Evolutionary conservation across 2,113 vertebrate species (phyloP).

Genomic region (Chascanopsetta lugubris): DNA sequence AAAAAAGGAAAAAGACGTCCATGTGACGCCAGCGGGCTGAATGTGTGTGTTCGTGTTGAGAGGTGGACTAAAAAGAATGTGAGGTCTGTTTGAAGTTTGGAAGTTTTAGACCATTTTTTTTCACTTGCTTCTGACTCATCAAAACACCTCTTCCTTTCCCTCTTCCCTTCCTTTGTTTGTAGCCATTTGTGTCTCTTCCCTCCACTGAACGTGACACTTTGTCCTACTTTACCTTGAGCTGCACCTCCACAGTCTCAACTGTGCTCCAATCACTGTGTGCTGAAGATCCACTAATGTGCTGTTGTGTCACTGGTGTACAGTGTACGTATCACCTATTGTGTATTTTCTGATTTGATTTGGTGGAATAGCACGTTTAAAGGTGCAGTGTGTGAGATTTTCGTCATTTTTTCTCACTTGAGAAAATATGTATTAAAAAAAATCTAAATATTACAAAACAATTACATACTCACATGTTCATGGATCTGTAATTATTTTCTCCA

Average conservation of each 20-base stretch:
- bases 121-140: constrained; percentile 37
- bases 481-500: too few relatives aligned
- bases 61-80: constrained; percentile 43
- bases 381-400: too few relatives aligned
- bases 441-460: too few relatives aligned
- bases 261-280: constrained; percentile 20
- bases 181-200: not conserved
- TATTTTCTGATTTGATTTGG: constrained; percentile 1
- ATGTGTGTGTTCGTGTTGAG: constrained; percentile 20
- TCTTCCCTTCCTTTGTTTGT: constrained; percentile 44
- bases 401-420: too few relatives aligned
- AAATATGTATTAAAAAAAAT: too few relatives aligned
- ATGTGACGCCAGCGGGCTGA: constrained; percentile 16
- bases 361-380: not conserved
- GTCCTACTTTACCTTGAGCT: constrained; percentile 49
- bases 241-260: constrained; percentile 30
- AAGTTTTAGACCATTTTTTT: constrained; percentile 30
- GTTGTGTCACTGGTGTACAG: constrained; percentile 25
- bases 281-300: constrained; percentile 1
- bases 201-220: constrained; percentile 41
- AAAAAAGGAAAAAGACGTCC: constrained; percentile 14
- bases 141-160: constrained; percentile 43
- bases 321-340: constrained; percentile 6
- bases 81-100: constrained; percentile 58
- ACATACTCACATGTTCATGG: too few relatives aligned